These are phyloP conservation scores for Palythoa caribaeorum DNA, from an alignment of 92 coral and sea anemone species.

Conservation along the genomic window DNA sequence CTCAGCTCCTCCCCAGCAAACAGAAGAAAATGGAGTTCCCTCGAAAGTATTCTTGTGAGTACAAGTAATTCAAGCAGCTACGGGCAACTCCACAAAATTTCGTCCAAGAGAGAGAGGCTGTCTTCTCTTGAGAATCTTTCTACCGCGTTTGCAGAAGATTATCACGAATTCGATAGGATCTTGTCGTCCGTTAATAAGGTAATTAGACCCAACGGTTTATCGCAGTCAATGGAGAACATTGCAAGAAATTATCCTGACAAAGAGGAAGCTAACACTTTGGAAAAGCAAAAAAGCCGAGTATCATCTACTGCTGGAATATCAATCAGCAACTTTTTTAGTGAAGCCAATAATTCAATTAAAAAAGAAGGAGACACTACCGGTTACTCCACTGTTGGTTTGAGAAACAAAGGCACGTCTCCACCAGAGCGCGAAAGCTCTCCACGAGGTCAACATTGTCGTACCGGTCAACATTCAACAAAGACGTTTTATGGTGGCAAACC, in stretches of 20 bases:
- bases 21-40: conserved; percentile 24
- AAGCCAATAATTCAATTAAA: neutral
- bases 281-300: neutral
- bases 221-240: conserved; percentile 34
- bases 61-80: conserved; percentile 4
- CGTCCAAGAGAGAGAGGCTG: neutral
- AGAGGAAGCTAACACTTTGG: neutral
- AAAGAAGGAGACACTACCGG: neutral
- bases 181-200: neutral
- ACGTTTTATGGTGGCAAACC: neutral
- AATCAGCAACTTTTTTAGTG: conserved; percentile 34
- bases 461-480: neutral
- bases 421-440: conserved; percentile 15
- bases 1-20: neutral
- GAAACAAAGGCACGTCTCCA: neutral
- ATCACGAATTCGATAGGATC: neutral
- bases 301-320: conserved; percentile 4
- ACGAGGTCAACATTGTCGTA: neutral
- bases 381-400: neutral
- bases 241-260: neutral
- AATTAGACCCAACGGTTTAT: neutral
- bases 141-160: neutral
- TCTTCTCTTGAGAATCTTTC: conserved; percentile 62
- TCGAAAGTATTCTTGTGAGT: neutral
- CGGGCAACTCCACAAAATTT: neutral